These are phyloP conservation scores for Tragulus kanchil DNA, from an alignment of 2,113 vertebrate genomes.

Conservation along the genomic window DNA sequence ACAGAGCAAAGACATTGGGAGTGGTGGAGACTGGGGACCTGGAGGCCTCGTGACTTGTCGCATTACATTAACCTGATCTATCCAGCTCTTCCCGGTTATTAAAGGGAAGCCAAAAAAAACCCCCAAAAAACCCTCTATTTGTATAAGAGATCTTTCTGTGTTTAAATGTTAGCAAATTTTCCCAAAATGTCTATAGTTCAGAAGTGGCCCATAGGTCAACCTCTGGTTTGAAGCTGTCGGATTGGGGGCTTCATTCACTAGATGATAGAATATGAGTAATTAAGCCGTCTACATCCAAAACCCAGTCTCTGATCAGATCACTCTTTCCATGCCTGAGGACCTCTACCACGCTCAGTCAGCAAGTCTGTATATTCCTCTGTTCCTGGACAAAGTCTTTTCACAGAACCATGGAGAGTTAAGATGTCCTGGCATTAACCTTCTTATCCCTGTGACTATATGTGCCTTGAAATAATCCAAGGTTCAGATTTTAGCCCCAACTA, in stretches of 20 bases:
- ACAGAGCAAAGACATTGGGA: not conserved
- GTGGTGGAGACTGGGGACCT: not conserved
- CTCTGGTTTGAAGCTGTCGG: not conserved
- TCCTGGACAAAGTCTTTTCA: not conserved
- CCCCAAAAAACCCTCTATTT: not conserved
- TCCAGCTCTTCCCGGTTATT: not conserved
- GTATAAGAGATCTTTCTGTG: not conserved
- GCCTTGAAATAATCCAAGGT: not conserved
- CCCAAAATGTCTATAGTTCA: not conserved
- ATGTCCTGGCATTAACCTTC: not conserved
- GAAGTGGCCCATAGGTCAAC: not conserved
- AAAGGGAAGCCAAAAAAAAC: not conserved
- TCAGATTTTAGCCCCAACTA: not conserved
- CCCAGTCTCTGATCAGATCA: not conserved
- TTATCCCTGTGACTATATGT: not conserved
- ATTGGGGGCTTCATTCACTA: not conserved
- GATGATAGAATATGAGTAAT: not conserved
- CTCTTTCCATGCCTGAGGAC: not conserved
- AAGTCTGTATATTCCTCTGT: not conserved
- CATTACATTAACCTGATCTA: not conserved
- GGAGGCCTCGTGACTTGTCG: not conserved
- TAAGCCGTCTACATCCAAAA: not conserved
- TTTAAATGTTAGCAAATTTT: conserved; percentile 23
- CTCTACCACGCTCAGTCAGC: not conserved
- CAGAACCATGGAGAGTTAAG: too few species aligned